Conservation (phyloP, 2,888 invertebrate species). For the Actias luna region DNA sequence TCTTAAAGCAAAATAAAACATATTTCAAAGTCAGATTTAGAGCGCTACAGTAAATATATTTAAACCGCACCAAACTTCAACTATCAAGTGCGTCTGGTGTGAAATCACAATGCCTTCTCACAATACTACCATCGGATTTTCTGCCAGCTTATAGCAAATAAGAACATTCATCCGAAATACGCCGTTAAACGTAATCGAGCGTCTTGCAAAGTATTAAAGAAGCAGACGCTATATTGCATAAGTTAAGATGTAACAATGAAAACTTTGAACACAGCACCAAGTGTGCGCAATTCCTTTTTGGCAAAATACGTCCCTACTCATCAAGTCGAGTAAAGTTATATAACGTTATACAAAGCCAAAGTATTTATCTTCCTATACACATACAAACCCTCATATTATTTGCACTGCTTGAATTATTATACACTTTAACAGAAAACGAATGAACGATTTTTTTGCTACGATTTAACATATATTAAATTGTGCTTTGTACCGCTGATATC, state of each 20-base stretch:
- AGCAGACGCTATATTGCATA: constrained; percentile 79
- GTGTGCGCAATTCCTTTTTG: constrained; percentile 72
- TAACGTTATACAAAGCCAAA: constrained; percentile 39
- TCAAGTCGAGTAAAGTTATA: constrained; percentile 55
- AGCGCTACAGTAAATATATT: constrained; percentile 4
- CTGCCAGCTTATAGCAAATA: constrained; percentile 75
- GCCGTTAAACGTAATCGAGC: constrained; percentile 80
- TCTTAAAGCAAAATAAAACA: neutral
- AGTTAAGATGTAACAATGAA: constrained; percentile 79
- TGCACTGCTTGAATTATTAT: constrained; percentile 11
- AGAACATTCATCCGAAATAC: constrained; percentile 75
- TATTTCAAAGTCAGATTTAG: neutral
- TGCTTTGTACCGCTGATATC: neutral
- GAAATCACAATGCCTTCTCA: constrained; percentile 61
- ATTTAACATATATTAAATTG: neutral
- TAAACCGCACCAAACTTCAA: constrained; percentile 43
- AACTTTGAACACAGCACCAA: constrained; percentile 73
- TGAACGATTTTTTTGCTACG: neutral
- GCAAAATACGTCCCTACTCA: constrained; percentile 59
- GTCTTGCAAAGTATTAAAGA: constrained; percentile 78
- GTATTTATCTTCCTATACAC: constrained; percentile 16
- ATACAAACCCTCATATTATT: constrained; percentile 14
- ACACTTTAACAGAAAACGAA: neutral
- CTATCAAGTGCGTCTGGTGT: constrained; percentile 64
- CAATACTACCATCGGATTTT: constrained; percentile 63